Conservation (phyloP, 2,113 vertebrate genomes). For the Calyptomena viridis region DNA sequence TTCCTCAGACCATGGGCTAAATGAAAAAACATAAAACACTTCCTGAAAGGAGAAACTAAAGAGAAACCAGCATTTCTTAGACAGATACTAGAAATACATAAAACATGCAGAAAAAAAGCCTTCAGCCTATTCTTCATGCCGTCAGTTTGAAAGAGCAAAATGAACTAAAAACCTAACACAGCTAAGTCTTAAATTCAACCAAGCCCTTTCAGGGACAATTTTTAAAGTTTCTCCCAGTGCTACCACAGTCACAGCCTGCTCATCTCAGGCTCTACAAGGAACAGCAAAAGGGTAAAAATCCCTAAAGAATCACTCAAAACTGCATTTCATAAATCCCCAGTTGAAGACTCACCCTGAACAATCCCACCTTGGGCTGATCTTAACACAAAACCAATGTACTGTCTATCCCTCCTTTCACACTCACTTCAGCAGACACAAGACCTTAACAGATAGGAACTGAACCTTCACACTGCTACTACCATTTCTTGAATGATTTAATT, state of each 20-base stretch:
- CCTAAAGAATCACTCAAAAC: not conserved
- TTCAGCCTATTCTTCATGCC: not conserved
- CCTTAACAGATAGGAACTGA: not conserved
- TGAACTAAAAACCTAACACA: not conserved
- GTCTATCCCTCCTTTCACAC: not conserved
- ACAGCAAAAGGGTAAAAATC: not conserved
- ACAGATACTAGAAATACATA: not conserved
- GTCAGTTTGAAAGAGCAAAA: not conserved
- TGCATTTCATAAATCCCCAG: not conserved
- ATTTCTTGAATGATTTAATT: not conserved
- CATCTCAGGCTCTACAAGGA: not conserved
- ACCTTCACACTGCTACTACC: not conserved
- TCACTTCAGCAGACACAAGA: not conserved
- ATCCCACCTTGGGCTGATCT: not conserved
- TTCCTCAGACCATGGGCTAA: not conserved
- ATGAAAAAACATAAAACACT: not conserved
- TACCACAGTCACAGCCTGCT: not conserved
- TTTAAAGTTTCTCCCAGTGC: not conserved
- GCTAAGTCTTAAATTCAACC: not conserved
- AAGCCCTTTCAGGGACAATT: not conserved
- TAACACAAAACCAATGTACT: not conserved
- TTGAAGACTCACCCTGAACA: not conserved
- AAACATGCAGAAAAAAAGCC: not conserved
- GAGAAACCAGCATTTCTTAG: not conserved
- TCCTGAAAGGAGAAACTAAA: not conserved